Percentiles rank a stretch among this genome's conserved stretches.
Evolutionary conservation across 1,140 invertebrate genomes (phyloP).

Genomic region (Nylanderia fulva): DNA sequence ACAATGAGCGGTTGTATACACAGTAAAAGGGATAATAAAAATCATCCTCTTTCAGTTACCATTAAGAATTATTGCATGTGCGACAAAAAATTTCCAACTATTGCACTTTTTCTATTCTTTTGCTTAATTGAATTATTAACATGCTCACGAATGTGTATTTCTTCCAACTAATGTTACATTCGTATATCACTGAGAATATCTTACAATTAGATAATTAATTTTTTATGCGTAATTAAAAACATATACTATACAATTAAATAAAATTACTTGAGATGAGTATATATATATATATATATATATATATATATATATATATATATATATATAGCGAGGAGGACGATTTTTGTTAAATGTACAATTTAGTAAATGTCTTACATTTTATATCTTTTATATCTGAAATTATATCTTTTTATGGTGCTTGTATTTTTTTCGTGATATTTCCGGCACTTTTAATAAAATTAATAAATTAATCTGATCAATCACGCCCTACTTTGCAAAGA

Average conservation of each 20-base stretch:
- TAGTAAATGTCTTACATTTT: no score
- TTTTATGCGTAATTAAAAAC: background rate
- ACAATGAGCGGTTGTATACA: background rate
- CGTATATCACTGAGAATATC: background rate
- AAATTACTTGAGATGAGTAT: background rate
- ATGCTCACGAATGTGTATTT: background rate
- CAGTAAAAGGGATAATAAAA: background rate
- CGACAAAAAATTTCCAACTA: background rate
- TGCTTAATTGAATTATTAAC: background rate
- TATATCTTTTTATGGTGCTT: background rate
- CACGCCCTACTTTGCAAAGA: background rate
- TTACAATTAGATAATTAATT: background rate
- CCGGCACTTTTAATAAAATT: background rate
- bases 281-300: no score
- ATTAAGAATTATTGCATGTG: background rate
- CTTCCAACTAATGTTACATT: background rate
- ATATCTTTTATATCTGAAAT: background rate
- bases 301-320: no score
- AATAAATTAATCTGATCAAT: constrained; percentile 23
- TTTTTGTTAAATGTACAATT: no score
- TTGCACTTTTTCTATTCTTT: background rate
- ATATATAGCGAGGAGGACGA: no score
- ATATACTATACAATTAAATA: background rate
- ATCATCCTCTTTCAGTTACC: background rate
- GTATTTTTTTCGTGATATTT: background rate